phyloP scores from a whole-genome alignment of 2,113 vertebrate genomes.

The Phrynocephalus versicolor region DNA sequence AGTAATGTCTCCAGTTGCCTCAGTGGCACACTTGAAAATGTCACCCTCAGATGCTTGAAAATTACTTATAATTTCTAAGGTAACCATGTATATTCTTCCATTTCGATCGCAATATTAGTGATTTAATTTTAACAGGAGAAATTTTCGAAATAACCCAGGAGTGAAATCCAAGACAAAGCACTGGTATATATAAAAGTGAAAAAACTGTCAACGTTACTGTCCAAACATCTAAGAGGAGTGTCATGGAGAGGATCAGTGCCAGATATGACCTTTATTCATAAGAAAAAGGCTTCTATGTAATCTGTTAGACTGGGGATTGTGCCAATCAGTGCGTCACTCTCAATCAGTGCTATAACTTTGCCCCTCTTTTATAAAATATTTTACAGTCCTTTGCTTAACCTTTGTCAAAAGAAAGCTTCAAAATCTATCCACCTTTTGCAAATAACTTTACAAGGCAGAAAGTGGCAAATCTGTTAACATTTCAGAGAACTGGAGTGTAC shows the following conservation, averaged over 20 bases:
- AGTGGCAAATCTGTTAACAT: constrained; percentile 21
- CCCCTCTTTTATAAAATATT: constrained; percentile 58
- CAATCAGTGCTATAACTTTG: constrained; percentile 60
- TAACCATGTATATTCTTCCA: background rate
- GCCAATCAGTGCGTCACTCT: constrained; percentile 22
- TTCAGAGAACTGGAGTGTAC: constrained; percentile 7
- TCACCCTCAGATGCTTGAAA: background rate
- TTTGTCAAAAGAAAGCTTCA: constrained; percentile 17
- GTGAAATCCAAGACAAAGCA: constrained; percentile 44
- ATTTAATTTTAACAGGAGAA: background rate
- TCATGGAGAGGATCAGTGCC: constrained; percentile 1
- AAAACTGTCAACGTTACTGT: constrained; percentile 32
- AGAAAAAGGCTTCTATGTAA: constrained; percentile 33
- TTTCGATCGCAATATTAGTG: background rate
- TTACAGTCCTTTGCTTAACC: constrained; percentile 53
- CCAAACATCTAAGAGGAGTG: accelerated
- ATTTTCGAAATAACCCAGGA: constrained; percentile 26
- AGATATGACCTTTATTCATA: constrained; percentile 35
- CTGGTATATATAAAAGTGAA: constrained; percentile 41
- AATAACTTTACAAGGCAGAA: constrained; percentile 49
- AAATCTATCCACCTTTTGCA: constrained; percentile 37
- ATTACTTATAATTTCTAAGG: background rate
- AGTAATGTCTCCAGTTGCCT: background rate
- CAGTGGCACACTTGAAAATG: background rate
- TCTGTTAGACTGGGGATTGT: constrained; percentile 46